Base-by-base conservation (phyloP, 2,113 vertebrate species). In the Ceyx margarethae region DNA sequence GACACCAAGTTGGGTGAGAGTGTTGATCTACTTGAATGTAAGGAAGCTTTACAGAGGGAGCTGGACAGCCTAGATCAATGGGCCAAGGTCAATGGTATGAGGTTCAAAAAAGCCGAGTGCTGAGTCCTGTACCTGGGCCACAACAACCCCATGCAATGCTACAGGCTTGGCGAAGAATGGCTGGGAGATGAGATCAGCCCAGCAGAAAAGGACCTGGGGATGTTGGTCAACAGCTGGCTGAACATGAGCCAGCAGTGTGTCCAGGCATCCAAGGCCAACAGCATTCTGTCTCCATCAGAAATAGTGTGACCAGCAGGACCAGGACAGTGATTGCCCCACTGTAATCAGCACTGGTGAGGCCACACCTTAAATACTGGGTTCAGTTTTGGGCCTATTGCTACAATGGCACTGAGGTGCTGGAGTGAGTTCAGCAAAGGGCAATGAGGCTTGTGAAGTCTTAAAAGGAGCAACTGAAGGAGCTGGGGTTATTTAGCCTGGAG, bases 371-470 rank as follows among this genome's bases (percentile, higher is more conserved):
- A 40, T 40, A 61, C 22, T 40, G 60, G 16, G 35, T 17, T 40
- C 15, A 10, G 35, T 61, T 61, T 42, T 51, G 21, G 29, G 42
- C 3, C 3, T 11, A 18, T 73, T 21, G 17, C 9, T 35, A 19
- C 15, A 62, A 29, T 2, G 15, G 77, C 4, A 9, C 3, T 43
- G 65, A 48, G 22, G 25, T 6, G 16, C 7, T 68, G 33, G 5
- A 43, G 2, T 0, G 0, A 5, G 11, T 45, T 31, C 23, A 45
- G 3, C 75, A 23, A 62, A 76, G 13, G 3, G 7, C n/a, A 66
- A 7, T 0, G 0, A 16, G 60, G 19, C 1, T 42, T 13, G 11
- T 33, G 35, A 75, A 29, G 28, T 7, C 6, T 22, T 5, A 4
- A 4, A 9, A 37, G 19, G 60, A 64, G 14, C 0, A 0, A 11